phyloP scores from a whole-genome alignment of 2,888 invertebrate genomes.

The Chironomus tentans region DNA sequence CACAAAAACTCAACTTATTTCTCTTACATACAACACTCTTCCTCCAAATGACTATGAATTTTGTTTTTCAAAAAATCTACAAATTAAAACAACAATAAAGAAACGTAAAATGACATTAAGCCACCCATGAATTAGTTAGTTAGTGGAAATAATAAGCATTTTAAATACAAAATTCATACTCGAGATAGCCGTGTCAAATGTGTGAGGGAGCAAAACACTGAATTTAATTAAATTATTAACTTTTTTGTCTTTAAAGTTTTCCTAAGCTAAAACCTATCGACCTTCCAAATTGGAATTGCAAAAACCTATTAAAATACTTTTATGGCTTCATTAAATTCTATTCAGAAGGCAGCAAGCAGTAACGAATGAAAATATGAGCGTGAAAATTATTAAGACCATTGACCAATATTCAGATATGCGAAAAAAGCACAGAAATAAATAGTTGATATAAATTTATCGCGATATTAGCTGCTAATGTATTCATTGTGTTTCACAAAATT shows the following conservation, averaged over 20 bases:
- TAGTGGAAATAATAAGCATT: background rate
- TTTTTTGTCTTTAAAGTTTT: background rate
- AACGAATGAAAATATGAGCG: background rate
- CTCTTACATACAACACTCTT: too few species aligned
- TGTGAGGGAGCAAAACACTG: background rate
- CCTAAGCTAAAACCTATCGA: background rate
- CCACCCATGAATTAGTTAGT: background rate
- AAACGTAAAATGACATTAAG: background rate
- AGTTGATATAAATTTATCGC: too few species aligned
- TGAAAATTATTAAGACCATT: background rate
- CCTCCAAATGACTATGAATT: background rate
- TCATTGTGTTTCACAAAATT: background rate
- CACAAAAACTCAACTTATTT: background rate
- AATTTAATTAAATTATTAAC: background rate
- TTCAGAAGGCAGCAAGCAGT: background rate
- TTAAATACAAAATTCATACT: too few species aligned
- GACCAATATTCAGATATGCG: background rate
- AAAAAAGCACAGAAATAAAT: too few species aligned
- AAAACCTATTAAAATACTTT: background rate
- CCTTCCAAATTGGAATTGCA: conserved; percentile 2
- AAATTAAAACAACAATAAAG: too few species aligned
- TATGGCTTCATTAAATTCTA: conserved; percentile 3
- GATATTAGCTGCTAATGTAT: background rate
- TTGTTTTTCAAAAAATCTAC: background rate
- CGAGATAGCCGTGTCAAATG: too few species aligned